These are phyloP conservation scores for Stichodactyla helianthus DNA, from an alignment of 64 coral and sea anemone species.

Conservation along the genomic window DNA sequence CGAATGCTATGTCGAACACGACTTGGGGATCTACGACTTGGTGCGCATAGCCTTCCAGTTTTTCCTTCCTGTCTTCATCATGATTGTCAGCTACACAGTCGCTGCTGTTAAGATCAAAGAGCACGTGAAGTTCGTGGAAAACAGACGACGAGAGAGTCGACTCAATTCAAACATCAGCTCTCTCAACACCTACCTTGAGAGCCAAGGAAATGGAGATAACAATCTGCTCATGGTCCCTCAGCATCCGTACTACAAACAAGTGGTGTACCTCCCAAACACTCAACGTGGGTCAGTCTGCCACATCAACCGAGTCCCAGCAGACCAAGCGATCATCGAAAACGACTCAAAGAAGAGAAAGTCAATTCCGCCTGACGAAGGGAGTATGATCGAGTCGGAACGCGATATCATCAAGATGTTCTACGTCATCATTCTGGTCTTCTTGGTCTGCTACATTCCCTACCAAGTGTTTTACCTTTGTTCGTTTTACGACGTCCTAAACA, in stretches of 20 bases:
- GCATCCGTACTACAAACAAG: not conserved
- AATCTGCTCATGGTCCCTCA: constrained; percentile 2
- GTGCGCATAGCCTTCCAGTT: not conserved
- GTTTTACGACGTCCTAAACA: not conserved
- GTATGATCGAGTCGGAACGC: constrained; percentile 10
- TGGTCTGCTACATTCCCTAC: constrained; percentile 35
- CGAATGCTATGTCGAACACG: not conserved
- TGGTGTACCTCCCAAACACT: not conserved
- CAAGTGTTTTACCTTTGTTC: constrained; percentile 22
- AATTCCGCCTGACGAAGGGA: not conserved
- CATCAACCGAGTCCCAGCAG: not conserved
- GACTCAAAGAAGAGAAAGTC: not conserved
- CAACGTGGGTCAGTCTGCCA: not conserved
- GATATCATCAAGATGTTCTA: constrained; percentile 46
- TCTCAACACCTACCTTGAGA: not conserved
- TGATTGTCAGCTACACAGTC: not conserved
- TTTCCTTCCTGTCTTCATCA: not conserved
- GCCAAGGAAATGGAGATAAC: not conserved
- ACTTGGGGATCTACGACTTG: not conserved
- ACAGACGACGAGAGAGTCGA: not conserved
- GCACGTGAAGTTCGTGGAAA: not conserved
- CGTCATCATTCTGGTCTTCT: constrained; percentile 21
- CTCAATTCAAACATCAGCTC: not conserved
- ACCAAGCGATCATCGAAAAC: not conserved
- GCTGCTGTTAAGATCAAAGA: not conserved